Base-by-base conservation (phyloP, 2,888 invertebrate species). In the Calliopum simillimum region DNA sequence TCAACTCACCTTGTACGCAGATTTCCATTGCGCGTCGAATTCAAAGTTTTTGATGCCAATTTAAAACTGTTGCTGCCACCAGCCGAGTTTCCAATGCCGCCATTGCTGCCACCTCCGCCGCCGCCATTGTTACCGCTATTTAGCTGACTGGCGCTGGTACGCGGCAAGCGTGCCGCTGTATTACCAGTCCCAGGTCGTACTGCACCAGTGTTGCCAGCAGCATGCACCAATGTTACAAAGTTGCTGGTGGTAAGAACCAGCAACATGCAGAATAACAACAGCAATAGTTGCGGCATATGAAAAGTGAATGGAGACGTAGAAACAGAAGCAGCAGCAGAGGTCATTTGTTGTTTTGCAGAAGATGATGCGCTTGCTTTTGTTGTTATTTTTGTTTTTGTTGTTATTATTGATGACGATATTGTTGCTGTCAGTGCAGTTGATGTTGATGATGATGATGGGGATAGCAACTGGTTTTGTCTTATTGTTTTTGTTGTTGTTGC, bases 81-180 rank as follows among this genome's bases (percentile, higher is more conserved):
- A 59, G 75, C 76, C 25, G 74, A 71, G 71, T 74, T 73, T 67
- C 65, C 66, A 72, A 77, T 71, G 44, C 69, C 73, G 58, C 66
- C 69, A 69, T 73, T 73, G 46, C 70, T 73, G 51, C 61, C 66
- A 68, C 73, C 73, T 58, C 63, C 53, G 51, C 61, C 73, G 58
- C 70, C 69, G 51, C n/a, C 21, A 16, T 77, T 78, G 67, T 77
- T 80, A 65, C 82, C 85, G 80, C 81, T 84, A 77, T 82, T 83
- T 75, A 88, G 82, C 79, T 89, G 89, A 76, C 86, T 89, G 76
- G 90, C 88, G 81, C 91, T 89, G 76, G 91, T 88, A 74, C 90
- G 86, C 65, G 91, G 89, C 72, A 89, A 84, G 58, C 89, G 87
- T 75, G 89, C 85, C 78, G 89, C 83, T 73, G 81, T 76, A 80